These are phyloP conservation scores for Linnaemya tessellans DNA, from an alignment of 2,888 invertebrate species.

Conservation along the genomic window DNA sequence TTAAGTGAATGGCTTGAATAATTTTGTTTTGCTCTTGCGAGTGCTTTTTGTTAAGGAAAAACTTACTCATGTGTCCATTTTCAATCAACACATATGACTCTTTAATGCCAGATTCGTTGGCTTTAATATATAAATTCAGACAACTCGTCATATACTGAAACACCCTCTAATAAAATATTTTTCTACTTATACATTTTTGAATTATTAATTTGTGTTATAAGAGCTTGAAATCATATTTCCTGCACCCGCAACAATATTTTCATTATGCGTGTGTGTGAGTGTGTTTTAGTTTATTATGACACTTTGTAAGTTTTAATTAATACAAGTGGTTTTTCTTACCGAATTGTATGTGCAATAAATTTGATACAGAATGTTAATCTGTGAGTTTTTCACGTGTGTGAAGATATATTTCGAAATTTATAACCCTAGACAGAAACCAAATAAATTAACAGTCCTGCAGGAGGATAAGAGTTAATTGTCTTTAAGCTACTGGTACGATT, in stretches of 20 bases:
- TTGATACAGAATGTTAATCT: not conserved
- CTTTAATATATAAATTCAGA: constrained; percentile 14
- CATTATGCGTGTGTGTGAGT: not conserved
- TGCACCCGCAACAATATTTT: constrained; percentile 54
- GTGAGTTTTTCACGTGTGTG: not conserved
- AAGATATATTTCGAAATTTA: too few species aligned
- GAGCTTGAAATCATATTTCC: constrained; percentile 22
- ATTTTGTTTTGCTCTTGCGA: not conserved
- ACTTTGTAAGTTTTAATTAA: constrained; percentile 49
- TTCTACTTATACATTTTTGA: constrained; percentile 16
- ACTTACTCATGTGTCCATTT: not conserved
- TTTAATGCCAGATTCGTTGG: constrained; percentile 13
- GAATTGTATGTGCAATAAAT: not conserved
- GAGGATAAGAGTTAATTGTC: too few species aligned
- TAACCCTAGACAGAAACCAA: too few species aligned
- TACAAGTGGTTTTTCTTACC: not conserved
- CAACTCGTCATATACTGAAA: constrained; percentile 1
- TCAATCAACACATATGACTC: constrained; percentile 2
- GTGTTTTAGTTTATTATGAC: constrained; percentile 34
- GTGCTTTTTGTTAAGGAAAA: not conserved
- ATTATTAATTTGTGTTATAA: constrained; percentile 31
- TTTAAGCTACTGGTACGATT: too few species aligned
- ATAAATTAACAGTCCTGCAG: too few species aligned
- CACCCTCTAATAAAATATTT: constrained; percentile 53
- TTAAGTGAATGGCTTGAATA: not conserved